phyloP scores from a whole-genome alignment of 2,113 vertebrate genomes.

The Chaetorhynchus papuensis region DNA sequence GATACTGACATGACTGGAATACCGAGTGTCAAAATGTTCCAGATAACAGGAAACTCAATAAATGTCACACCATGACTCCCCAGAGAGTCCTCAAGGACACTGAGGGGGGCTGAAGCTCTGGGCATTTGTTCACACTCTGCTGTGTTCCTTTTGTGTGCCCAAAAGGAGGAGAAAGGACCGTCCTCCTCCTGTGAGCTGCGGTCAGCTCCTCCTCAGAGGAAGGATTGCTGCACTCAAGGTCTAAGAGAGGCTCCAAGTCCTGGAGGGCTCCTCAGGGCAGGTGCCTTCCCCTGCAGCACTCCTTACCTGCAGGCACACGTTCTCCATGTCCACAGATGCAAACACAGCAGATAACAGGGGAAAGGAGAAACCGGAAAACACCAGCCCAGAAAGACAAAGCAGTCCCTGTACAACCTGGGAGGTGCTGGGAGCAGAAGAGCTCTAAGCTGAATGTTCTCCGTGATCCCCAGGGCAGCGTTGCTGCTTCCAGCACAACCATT shows the following conservation, averaged over 20 bases:
- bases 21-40: not conserved
- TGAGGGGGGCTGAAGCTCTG: not conserved
- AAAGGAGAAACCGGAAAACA: not conserved
- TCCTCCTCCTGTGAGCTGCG: not conserved
- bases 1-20: not conserved
- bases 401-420: not conserved
- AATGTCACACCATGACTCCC: not conserved
- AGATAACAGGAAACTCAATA: not conserved
- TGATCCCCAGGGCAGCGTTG: not conserved
- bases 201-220: not conserved
- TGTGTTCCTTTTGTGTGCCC: not conserved
- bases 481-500: not conserved
- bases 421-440: not conserved
- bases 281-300: not conserved
- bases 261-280: not conserved
- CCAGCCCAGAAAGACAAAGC: not conserved
- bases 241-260: not conserved
- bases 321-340: rapidly evolving
- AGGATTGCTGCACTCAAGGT: not conserved
- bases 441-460: not conserved
- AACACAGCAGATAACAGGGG: not conserved
- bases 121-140: not conserved
- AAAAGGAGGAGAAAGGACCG: not conserved
- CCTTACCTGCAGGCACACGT: rapidly evolving
- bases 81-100: not conserved